These are phyloP conservation scores for Epinotia brunnichana DNA, from an alignment of 2,888 invertebrate genomes.

Conservation along the genomic window DNA sequence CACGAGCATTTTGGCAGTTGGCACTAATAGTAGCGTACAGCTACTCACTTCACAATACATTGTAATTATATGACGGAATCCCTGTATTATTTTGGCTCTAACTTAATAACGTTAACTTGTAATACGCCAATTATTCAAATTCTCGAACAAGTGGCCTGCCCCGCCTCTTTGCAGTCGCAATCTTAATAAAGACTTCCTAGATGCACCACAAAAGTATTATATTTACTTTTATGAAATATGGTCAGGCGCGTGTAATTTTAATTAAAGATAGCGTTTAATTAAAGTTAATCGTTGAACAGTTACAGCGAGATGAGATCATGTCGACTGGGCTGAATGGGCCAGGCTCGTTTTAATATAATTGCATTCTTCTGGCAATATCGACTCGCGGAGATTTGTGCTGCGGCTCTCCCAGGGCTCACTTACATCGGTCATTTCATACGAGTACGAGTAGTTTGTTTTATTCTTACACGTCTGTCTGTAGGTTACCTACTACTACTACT, in stretches of 20 bases:
- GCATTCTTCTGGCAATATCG: slow-evolving; percentile 45
- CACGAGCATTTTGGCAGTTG: slow-evolving; percentile 3
- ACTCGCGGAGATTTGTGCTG: slow-evolving; percentile 26
- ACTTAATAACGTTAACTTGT: slow-evolving; percentile 68
- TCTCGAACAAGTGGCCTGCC: slow-evolving; percentile 69
- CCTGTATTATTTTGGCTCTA: slow-evolving; percentile 60
- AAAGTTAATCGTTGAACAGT: slow-evolving; percentile 71
- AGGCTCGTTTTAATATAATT: slow-evolving; percentile 52
- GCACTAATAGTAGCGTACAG: slow-evolving; percentile 20
- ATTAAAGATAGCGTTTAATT: slow-evolving; percentile 80
- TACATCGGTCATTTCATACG: slow-evolving; percentile 16
- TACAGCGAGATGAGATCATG: slow-evolving; percentile 61
- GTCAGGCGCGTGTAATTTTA: slow-evolving; percentile 67
- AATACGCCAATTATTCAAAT: slow-evolving; percentile 79
- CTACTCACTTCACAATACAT: slow-evolving; percentile 50
- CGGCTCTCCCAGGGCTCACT: slow-evolving; percentile 27
- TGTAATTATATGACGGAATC: slow-evolving; percentile 61
- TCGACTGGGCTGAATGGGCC: slow-evolving; percentile 48
- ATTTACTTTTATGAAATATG: slow-evolving; percentile 71
- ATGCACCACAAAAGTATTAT: slow-evolving; percentile 69
- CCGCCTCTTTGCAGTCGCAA: slow-evolving; percentile 81
- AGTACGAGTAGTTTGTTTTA: background rate
- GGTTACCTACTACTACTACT: too few species aligned
- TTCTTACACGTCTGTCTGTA: background rate
- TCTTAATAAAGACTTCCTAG: slow-evolving; percentile 83